These are phyloP conservation scores for Chrysochloris asiatica DNA, from an alignment of 2,113 vertebrate genomes.

Conservation along the genomic window DNA sequence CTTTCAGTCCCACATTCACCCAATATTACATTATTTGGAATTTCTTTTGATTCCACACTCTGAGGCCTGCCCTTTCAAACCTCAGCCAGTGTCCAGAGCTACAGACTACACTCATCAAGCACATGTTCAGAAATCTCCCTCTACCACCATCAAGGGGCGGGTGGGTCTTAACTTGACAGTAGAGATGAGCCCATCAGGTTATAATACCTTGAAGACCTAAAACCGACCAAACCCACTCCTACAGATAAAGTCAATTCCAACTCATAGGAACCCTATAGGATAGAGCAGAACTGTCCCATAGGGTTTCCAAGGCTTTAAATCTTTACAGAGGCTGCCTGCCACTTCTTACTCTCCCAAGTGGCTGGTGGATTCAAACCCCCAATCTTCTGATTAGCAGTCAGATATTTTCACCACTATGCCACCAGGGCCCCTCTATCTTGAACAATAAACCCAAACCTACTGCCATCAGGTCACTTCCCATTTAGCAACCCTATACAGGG, in stretches of 20 bases:
- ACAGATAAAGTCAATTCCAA: neutral
- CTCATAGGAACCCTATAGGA: no score
- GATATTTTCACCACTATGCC: no score
- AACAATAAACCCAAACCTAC: no score
- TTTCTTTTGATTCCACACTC: neutral
- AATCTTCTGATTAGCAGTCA: no score
- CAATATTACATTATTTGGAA: neutral
- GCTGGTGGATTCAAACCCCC: no score
- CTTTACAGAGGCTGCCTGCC: no score
- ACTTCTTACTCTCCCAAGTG: no score
- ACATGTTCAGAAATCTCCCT: neutral
- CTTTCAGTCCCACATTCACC: neutral
- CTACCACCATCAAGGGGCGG: neutral
- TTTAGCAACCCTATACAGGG: no score
- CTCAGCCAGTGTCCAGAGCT: neutral
- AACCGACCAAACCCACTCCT: neutral
- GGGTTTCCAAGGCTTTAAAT: no score
- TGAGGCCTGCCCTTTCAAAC: neutral
- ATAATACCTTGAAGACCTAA: neutral
- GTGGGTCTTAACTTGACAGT: neutral
- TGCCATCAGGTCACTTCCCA: no score
- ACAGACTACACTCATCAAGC: neutral
- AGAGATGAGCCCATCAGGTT: neutral
- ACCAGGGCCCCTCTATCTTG: no score
- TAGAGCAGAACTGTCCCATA: no score